Percentiles rank a stretch among this genome's conserved stretches.
Evolutionary conservation across 2,888 invertebrate species (phyloP).

Genomic region (Thereva nobilitata): DNA sequence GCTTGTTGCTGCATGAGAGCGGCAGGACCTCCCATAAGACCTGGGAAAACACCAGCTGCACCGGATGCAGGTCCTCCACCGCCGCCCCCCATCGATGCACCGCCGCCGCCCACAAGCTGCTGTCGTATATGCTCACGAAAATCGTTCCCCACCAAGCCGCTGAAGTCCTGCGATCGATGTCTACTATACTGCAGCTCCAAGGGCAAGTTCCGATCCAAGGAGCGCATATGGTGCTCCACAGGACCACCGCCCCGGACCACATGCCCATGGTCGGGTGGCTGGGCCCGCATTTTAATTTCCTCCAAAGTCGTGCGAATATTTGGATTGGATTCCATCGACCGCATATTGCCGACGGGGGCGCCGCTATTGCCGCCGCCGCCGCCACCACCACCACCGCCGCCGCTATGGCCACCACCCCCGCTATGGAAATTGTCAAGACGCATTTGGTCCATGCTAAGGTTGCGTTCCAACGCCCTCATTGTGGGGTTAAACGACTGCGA

Average conservation of each 20-base stretch:
- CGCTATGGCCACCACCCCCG: background rate
- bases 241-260: conserved; percentile 40
- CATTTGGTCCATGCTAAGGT: conserved; percentile 51
- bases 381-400: conserved; percentile 11
- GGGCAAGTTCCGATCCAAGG: conserved; percentile 57
- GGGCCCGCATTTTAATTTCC: conserved; percentile 41
- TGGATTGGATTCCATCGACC: conserved; percentile 45
- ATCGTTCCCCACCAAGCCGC: conserved; percentile 35
- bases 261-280: conserved; percentile 37
- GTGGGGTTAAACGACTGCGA: conserved; percentile 35
- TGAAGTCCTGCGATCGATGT: conserved; percentile 52
- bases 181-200: conserved; percentile 58
- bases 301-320: conserved; percentile 43
- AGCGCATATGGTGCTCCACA: conserved; percentile 58
- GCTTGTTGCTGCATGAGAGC: conserved; percentile 40
- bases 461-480: conserved; percentile 50
- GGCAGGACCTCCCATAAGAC: conserved; percentile 50
- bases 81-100: conserved; percentile 48
- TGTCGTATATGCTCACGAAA: conserved; percentile 58
- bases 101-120: conserved; percentile 52
- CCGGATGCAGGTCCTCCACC: conserved; percentile 53
- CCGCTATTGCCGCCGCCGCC: conserved; percentile 29
- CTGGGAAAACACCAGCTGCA: conserved; percentile 52
- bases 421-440: conserved; percentile 21
- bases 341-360: conserved; percentile 34